Conservation (phyloP, 2,888 invertebrate genomes). For the Rhynchonema sp. region DNA sequence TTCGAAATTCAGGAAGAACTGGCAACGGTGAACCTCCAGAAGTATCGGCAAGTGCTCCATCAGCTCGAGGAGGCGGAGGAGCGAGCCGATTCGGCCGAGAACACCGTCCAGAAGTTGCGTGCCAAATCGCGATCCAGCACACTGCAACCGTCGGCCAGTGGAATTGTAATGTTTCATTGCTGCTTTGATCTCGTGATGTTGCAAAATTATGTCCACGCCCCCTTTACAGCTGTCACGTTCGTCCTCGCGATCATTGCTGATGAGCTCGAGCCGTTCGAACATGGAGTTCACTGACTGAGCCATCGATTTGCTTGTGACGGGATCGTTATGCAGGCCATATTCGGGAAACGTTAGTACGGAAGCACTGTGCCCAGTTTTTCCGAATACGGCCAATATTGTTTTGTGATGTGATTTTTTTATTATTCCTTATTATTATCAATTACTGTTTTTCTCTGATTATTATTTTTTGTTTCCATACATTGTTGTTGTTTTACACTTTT, state of each 20-base stretch:
- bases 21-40: slow-evolving; percentile 32
- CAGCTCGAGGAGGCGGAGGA: slow-evolving; percentile 33
- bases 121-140: slow-evolving; percentile 19
- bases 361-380: too few relatives aligned
- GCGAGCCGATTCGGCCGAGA: slow-evolving; percentile 30
- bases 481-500: too few relatives aligned
- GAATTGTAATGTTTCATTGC: too few relatives aligned
- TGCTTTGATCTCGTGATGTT: too few relatives aligned
- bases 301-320: neutral
- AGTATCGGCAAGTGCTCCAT: slow-evolving; percentile 32
- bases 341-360: too few relatives aligned
- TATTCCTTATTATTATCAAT: too few relatives aligned
- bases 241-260: neutral
- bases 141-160: neutral
- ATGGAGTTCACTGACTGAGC: neutral
- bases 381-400: too few relatives aligned
- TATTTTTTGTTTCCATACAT: too few relatives aligned
- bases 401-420: too few relatives aligned
- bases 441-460: too few relatives aligned
- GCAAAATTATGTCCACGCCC: neutral
- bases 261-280: neutral
- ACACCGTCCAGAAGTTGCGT: slow-evolving; percentile 28
- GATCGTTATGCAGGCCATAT: too few relatives aligned
- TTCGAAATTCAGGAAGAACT: slow-evolving; percentile 29
- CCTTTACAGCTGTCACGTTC: neutral